Percentiles rank a stretch among this genome's conserved stretches.
These are phyloP conservation scores for Pilophorus perplexus DNA, from an alignment of 2,888 invertebrate genomes.

Conservation along the genomic window DNA sequence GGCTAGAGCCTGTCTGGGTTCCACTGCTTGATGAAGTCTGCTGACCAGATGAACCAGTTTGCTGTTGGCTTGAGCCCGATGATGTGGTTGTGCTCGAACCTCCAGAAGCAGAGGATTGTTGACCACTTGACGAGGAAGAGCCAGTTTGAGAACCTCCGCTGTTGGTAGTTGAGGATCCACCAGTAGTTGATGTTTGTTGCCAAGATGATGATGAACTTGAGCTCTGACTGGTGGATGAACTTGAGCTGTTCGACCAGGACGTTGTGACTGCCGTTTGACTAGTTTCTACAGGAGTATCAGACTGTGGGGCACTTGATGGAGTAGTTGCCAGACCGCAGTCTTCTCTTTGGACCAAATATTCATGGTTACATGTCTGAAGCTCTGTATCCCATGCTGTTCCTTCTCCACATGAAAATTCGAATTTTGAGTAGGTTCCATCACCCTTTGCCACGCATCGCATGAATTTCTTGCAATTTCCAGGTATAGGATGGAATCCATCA, in stretches of 20 bases:
- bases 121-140: conserved; percentile 39
- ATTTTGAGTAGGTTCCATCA: conserved; percentile 60
- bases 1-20: conserved; percentile 41
- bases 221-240: conserved; percentile 44
- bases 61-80: conserved; percentile 45
- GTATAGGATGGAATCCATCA: conserved; percentile 50
- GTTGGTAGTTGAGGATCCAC: conserved; percentile 44
- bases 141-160: conserved; percentile 45
- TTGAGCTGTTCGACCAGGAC: conserved; percentile 47
- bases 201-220: conserved; percentile 48
- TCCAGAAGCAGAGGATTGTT: conserved; percentile 45
- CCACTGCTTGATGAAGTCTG: conserved; percentile 43
- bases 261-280: conserved; percentile 47
- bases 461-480: conserved; percentile 50
- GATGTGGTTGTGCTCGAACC: conserved; percentile 41
- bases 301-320: conserved; percentile 47
- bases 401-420: conserved; percentile 69
- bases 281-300: conserved; percentile 47
- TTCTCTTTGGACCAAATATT: conserved; percentile 57
- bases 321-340: conserved; percentile 47
- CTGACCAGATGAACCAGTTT: conserved; percentile 44
- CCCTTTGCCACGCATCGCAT: conserved; percentile 50
- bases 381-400: conserved; percentile 76
- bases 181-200: conserved; percentile 40
- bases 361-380: conserved; percentile 69